Evolutionary conservation across 2,888 invertebrate genomes (phyloP).

Genomic region (Melanophora roralis): DNA sequence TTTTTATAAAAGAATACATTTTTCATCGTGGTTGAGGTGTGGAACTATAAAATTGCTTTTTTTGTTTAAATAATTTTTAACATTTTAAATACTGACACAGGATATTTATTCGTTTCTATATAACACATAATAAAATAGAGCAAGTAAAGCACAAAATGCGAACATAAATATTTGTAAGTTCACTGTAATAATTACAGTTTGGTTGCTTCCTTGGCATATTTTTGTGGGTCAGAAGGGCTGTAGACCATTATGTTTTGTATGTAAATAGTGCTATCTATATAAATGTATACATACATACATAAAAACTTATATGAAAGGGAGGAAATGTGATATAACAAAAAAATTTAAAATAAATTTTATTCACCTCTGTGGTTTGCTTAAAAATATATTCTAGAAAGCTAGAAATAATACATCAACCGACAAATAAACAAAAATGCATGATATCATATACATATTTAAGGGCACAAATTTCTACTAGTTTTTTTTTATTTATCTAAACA

Average conservation of each 20-base stretch:
- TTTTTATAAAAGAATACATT: no score
- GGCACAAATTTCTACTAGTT: not conserved
- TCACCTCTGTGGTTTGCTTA: conserved; percentile 31
- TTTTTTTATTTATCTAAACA: not conserved
- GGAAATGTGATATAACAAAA: not conserved
- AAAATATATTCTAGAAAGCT: not conserved
- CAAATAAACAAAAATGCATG: not conserved
- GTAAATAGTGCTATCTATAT: no score
- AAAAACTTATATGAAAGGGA: not conserved
- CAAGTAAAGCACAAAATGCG: no score
- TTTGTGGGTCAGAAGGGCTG: no score
- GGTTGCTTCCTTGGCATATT: no score
- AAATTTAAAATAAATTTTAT: conserved; percentile 28
- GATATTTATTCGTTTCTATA: not conserved
- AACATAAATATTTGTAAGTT: no score
- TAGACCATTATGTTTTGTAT: no score
- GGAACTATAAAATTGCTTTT: conserved; percentile 42
- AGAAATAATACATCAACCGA: not conserved
- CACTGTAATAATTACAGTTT: no score
- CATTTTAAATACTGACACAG: not conserved
- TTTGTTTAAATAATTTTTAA: conserved; percentile 43
- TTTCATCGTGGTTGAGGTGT: conserved; percentile 20
- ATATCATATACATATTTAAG: no score
- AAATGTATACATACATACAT: no score
- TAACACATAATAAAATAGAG: not conserved